A percentile compares a stretch with the other conserved stretches of the same genome.
Evolutionary conservation across 1,140 invertebrate species (phyloP).

Genomic region (Aleiodes sp.): DNA sequence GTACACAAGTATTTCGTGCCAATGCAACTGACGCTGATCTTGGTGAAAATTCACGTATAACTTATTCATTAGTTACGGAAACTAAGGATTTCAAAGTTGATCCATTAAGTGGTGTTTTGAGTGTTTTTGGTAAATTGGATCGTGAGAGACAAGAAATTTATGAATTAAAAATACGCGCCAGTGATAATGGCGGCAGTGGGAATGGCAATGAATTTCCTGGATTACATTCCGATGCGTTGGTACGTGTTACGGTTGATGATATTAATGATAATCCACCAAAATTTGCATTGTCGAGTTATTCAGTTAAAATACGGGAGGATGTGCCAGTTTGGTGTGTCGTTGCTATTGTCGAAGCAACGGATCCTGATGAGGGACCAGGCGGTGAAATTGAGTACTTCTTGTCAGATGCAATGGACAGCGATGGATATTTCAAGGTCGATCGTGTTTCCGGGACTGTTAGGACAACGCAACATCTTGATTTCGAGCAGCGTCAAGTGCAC

Average conservation of each 20-base stretch:
- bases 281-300: slow-evolving; percentile 79
- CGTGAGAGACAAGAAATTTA: slow-evolving; percentile 85
- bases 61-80: slow-evolving; percentile 82
- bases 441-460: slow-evolving; percentile 83
- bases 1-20: slow-evolving; percentile 81
- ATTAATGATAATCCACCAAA: slow-evolving; percentile 91
- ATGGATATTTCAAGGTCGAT: slow-evolving; percentile 80
- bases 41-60: slow-evolving; percentile 82
- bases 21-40: slow-evolving; percentile 88
- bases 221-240: slow-evolving; percentile 79
- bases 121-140: slow-evolving; percentile 80
- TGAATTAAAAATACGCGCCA: slow-evolving; percentile 83
- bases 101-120: slow-evolving; percentile 78
- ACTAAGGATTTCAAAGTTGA: slow-evolving; percentile 87
- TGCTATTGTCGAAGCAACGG: slow-evolving; percentile 84
- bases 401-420: slow-evolving; percentile 73
- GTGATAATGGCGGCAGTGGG: slow-evolving; percentile 75
- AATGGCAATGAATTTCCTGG: slow-evolving; percentile 63
- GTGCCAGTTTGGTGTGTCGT: slow-evolving; percentile 87
- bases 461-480: slow-evolving; percentile 81
- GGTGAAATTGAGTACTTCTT: slow-evolving; percentile 81
- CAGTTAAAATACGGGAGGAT: slow-evolving; percentile 89
- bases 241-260: slow-evolving; percentile 85
- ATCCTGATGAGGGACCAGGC: slow-evolving; percentile 85
- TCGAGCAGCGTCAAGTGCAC: slow-evolving; percentile 88